Evolutionary conservation across 2,113 vertebrate genomes (phyloP), one percentile per base, ranked within the genome.

Genomic region (Macheiramphus alcinus): DNA sequence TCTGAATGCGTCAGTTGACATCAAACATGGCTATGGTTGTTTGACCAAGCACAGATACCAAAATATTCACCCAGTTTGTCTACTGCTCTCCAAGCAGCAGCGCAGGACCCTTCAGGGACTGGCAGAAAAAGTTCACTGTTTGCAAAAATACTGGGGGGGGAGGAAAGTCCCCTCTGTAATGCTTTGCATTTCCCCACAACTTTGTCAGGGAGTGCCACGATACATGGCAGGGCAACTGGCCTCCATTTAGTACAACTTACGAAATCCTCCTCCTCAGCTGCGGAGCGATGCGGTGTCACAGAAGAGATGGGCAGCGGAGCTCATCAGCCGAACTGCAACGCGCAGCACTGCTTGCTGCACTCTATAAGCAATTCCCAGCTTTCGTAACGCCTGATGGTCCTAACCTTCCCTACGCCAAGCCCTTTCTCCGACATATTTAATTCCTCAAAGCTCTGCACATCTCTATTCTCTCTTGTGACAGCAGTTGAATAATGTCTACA

Each of bases 381-480:
- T 71, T 88, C 1, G 2, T 42, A 80, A 82, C 21, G 78, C 23
- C 50, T 73, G 36, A 61, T 61, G 25, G 43, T 68, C 66, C 85
- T 47, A 53, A 65, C 6, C 71, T 88, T 91, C 67, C 27, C 21
- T 47, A 43, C 42, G 42, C 75, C 59, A 80, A 88, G 31, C 26
- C 52, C 45, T 73, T 91, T 91, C 86, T 94, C n/a, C 2, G 4
- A 68, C 78, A 92, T 50, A 63, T 83, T 88, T 80, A 76, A 90
- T 92, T 94, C 74, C 81, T 95, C 86, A 94, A 63, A 61, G 42
- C 62, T 82, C 78, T 70, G 84, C 40, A 90, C 80, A 90, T 95
- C 91, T 95, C 91, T 91, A 14, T 76, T 96, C 70, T 85, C 32
- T 93, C 74, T 94, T 70, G 47, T 91, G 93, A 96, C 93, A 94